Conservation (phyloP, 92 coral and sea anemone species). For the Isaurus tuberculatus region DNA sequence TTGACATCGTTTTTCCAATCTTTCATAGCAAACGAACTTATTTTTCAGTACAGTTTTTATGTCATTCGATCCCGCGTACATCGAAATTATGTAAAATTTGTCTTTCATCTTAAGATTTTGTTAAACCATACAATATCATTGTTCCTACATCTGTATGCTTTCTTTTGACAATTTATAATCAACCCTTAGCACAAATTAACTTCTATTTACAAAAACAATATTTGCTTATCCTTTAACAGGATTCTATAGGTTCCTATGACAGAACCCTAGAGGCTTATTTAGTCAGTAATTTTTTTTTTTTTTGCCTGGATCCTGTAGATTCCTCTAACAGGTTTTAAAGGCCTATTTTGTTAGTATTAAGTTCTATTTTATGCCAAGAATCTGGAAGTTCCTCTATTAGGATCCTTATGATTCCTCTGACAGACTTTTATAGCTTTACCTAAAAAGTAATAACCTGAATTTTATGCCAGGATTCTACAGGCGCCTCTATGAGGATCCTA, state of each 20-base stretch:
- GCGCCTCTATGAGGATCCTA: slow-evolving; percentile 63
- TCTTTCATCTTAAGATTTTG: too few relatives aligned
- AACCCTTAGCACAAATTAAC: too few relatives aligned
- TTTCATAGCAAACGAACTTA: too few relatives aligned
- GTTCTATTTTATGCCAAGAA: neutral
- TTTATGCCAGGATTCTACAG: slow-evolving; percentile 82
- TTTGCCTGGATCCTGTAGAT: neutral
- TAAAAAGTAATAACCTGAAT: slow-evolving; percentile 51
- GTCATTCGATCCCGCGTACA: too few relatives aligned
- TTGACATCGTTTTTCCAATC: too few relatives aligned
- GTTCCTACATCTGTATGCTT: too few relatives aligned
- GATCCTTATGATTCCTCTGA: slow-evolving; percentile 69
- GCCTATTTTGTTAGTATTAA: neutral
- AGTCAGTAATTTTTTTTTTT: neutral
- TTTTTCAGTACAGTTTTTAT: too few relatives aligned
- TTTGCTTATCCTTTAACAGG: too few relatives aligned
- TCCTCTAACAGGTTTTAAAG: neutral
- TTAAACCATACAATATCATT: too few relatives aligned
- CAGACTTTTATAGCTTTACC: slow-evolving; percentile 4
- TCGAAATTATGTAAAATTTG: too few relatives aligned
- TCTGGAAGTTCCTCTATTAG: neutral
- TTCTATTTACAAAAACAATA: too few relatives aligned
- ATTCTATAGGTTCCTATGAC: neutral
- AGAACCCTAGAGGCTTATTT: neutral
- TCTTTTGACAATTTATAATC: too few relatives aligned